These are phyloP conservation scores for Crotalus horridus DNA, from an alignment of 2,113 vertebrate species.

Conservation along the genomic window DNA sequence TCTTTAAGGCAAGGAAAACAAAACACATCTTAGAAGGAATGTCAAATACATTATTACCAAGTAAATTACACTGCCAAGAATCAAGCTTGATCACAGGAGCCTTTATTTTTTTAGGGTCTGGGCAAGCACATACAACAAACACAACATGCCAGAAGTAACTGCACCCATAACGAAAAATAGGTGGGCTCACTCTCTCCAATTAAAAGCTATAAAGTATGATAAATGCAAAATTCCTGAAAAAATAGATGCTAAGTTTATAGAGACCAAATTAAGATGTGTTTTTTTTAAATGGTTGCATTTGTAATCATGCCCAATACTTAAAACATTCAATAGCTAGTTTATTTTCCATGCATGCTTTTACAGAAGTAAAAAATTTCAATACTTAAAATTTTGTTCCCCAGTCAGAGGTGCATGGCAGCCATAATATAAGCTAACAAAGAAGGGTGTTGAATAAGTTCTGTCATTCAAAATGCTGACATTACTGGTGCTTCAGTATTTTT, in stretches of 20 bases:
- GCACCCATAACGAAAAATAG: neutral
- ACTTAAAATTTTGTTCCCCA: neutral
- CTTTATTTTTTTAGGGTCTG: neutral
- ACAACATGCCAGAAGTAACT: neutral
- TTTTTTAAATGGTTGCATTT: neutral
- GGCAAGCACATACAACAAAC: neutral
- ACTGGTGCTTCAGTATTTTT: neutral
- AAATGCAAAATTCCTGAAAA: neutral
- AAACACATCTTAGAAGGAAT: neutral
- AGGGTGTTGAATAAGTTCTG: neutral
- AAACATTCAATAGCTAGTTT: neutral
- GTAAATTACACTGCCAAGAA: neutral
- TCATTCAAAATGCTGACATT: neutral
- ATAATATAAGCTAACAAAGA: neutral
- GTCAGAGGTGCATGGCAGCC: neutral
- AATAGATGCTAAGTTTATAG: neutral
- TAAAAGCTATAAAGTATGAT: neutral
- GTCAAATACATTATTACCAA: neutral
- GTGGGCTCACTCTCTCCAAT: neutral
- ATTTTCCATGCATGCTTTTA: neutral
- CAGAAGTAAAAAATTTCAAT: neutral
- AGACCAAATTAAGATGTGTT: neutral
- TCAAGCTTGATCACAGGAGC: neutral
- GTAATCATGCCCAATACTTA: neutral
- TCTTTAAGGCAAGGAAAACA: neutral